phyloP scores from a whole-genome alignment of 2,888 invertebrate genomes.

The Lasiommata megera region DNA sequence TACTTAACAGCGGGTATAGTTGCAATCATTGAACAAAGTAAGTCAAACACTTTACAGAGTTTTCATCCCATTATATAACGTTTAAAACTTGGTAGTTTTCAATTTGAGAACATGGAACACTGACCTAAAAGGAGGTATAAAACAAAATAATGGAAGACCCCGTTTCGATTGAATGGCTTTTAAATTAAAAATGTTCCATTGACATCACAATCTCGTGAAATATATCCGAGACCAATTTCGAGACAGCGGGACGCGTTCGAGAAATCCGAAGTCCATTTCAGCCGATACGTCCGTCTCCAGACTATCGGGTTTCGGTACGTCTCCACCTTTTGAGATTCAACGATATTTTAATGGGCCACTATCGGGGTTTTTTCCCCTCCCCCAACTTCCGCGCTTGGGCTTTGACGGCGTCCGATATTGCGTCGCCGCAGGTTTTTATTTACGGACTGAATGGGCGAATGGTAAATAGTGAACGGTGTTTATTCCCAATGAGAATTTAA shows the following conservation, averaged over 20 bases:
- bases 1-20: too few relatives aligned
- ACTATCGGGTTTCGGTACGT: conserved; percentile 25
- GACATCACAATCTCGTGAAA: conserved; percentile 25
- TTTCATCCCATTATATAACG: background rate
- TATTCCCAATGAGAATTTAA: conserved; percentile 40
- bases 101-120: background rate
- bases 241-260: conserved; percentile 14
- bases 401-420: conserved; percentile 60
- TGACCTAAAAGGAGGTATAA: conserved; percentile 3
- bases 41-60: too few relatives aligned
- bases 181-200: conserved; percentile 19
- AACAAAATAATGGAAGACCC: conserved; percentile 3
- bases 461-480: conserved; percentile 41
- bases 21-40: too few relatives aligned
- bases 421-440: conserved; percentile 60
- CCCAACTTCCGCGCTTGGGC: conserved; percentile 41
- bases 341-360: conserved; percentile 79
- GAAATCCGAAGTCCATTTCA: conserved; percentile 27
- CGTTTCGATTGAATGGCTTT: conserved; percentile 15
- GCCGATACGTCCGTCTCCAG: conserved; percentile 17
- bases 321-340: conserved; percentile 63
- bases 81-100: background rate
- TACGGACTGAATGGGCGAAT: conserved; percentile 54
- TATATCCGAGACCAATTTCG: conserved; percentile 16
- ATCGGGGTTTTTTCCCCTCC: conserved; percentile 50